A percentile compares a stretch with the other conserved stretches of the same genome.
phyloP scores from a whole-genome alignment of 2,888 invertebrate genomes.

The Cryptophagus acutangulus region DNA sequence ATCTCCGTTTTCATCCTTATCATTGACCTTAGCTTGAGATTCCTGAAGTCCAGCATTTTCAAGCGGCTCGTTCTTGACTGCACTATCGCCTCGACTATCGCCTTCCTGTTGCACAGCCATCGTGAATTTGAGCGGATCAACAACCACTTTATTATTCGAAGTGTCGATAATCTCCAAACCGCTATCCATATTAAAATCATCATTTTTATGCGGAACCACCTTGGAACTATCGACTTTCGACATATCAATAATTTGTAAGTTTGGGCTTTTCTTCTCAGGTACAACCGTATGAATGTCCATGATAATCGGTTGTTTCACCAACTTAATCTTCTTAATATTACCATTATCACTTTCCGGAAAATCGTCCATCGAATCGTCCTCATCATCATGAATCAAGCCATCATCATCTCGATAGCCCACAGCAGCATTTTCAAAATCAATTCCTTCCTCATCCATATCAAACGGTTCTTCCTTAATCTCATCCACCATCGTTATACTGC shows the following conservation, averaged over 20 bases:
- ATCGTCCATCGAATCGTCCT: constrained; percentile 28
- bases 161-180: constrained; percentile 18
- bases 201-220: constrained; percentile 7
- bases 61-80: too few species aligned
- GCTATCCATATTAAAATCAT: constrained; percentile 18
- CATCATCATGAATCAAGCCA: constrained; percentile 24
- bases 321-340: constrained; percentile 9
- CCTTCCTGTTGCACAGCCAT: too few species aligned
- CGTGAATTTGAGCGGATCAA: constrained; percentile 4
- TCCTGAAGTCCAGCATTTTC: too few species aligned
- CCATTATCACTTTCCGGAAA: constrained; percentile 18
- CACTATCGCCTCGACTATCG: too few species aligned
- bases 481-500: constrained; percentile 14
- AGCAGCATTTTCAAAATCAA: constrained; percentile 31
- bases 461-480: constrained; percentile 44
- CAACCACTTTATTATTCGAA: constrained; percentile 5
- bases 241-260: constrained; percentile 4
- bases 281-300: constrained; percentile 24
- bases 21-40: too few species aligned
- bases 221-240: constrained; percentile 8
- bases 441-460: constrained; percentile 36
- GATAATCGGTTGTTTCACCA: constrained; percentile 21
- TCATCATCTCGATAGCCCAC: constrained; percentile 25
- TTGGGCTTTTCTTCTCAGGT: neutral
- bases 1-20: too few species aligned